A percentile compares a stretch with the other conserved stretches of the same genome.
Conservation (phyloP, 2,888 invertebrate species). For the Idaea dimidiata region DNA sequence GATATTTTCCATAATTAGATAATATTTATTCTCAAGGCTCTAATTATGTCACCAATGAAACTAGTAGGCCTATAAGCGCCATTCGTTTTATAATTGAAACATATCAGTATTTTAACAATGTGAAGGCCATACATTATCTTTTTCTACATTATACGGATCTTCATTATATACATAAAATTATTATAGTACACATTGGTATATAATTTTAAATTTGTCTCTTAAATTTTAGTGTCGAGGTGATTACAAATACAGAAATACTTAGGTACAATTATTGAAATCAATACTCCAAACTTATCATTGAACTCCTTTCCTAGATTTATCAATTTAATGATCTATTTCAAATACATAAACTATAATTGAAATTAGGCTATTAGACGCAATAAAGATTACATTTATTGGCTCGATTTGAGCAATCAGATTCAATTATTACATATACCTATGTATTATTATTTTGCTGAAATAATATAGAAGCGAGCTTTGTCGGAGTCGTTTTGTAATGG, state of each 20-base stretch:
- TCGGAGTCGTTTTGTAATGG: neutral
- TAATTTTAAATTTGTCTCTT: no score
- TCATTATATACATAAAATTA: neutral
- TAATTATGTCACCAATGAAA: neutral
- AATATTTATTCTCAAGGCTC: neutral
- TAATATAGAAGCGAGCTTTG: neutral
- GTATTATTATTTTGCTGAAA: constrained; percentile 25
- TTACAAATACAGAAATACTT: constrained; percentile 1
- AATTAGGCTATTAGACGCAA: constrained; percentile 16
- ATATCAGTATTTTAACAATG: neutral
- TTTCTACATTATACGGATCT: neutral
- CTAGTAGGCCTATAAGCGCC: neutral
- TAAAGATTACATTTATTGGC: constrained; percentile 21
- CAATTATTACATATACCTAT: constrained; percentile 25
- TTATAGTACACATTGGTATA: neutral
- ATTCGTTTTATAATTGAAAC: neutral
- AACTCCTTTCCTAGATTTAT: neutral
- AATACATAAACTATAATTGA: constrained; percentile 17
- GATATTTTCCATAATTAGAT: neutral
- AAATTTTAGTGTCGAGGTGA: no score
- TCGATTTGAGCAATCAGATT: constrained; percentile 22
- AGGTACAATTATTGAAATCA: neutral
- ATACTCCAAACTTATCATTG: neutral
- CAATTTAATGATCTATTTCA: constrained; percentile 13
- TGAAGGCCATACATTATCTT: neutral